phyloP scores from a whole-genome alignment of 2,888 invertebrate genomes.

The Trilocha varians region DNA sequence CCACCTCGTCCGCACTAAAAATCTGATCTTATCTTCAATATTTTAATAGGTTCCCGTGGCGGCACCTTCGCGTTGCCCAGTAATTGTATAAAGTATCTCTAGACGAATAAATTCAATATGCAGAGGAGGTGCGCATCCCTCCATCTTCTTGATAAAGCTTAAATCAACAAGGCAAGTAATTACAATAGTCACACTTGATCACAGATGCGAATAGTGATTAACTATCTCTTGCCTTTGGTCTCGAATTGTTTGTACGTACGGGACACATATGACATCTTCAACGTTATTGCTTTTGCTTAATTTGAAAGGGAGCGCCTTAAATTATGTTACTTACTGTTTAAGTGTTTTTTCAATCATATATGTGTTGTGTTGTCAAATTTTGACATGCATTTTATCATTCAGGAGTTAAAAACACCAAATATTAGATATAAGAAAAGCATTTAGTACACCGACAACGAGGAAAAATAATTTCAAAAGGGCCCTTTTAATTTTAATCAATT shows the following conservation, averaged over 20 bases:
- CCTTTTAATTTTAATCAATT: constrained; percentile 64
- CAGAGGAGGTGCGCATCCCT: constrained; percentile 31
- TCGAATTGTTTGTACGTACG: constrained; percentile 27
- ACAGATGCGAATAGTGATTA: constrained; percentile 66
- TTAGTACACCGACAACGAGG: constrained; percentile 1
- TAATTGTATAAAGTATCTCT: constrained; percentile 62
- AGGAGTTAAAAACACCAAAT: too few species aligned
- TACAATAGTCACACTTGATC: constrained; percentile 65
- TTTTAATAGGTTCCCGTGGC: constrained; percentile 71
- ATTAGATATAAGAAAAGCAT: too few species aligned
- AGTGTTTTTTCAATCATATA: too few species aligned
- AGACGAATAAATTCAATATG: constrained; percentile 61
- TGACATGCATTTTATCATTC: too few species aligned
- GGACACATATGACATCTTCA: constrained; percentile 18
- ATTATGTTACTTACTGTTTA: too few species aligned
- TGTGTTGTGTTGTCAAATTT: too few species aligned
- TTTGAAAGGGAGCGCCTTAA: constrained; percentile 34
- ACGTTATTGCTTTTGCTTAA: constrained; percentile 34
- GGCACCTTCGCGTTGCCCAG: constrained; percentile 52
- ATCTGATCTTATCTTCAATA: constrained; percentile 67
- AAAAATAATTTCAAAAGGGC: constrained; percentile 23
- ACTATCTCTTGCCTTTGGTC: constrained; percentile 47
- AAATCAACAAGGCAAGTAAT: constrained; percentile 70
- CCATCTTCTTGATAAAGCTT: constrained; percentile 59
- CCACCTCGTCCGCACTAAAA: constrained; percentile 64